Conservation (phyloP, 2,113 vertebrate species). For the Gyps fulvus region DNA sequence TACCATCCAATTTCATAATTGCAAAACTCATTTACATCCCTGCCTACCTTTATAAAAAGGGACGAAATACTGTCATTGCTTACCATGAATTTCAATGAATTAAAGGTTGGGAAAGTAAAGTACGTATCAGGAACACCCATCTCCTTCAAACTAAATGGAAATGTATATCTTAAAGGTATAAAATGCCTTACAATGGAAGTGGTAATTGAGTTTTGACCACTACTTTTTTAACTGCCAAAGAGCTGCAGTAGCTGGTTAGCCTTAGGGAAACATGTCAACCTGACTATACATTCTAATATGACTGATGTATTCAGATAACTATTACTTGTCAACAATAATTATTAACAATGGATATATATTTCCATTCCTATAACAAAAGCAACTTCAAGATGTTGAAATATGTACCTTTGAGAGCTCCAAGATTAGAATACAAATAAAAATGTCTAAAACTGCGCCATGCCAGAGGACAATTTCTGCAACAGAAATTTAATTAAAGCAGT, state of each 20-base stretch:
- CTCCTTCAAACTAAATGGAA: constrained; percentile 54
- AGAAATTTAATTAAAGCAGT: constrained; percentile 60
- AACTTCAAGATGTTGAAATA: constrained; percentile 72
- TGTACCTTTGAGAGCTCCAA: constrained; percentile 67
- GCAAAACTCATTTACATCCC: constrained; percentile 70
- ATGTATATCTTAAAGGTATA: constrained; percentile 43
- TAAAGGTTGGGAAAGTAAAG: constrained; percentile 38
- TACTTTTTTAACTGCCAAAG: constrained; percentile 49
- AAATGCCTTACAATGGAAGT: constrained; percentile 57
- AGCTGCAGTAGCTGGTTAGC: constrained; percentile 51
- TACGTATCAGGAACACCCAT: constrained; percentile 7
- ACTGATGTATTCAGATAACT: constrained; percentile 71
- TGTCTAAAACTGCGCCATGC: constrained; percentile 68
- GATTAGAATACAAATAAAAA: constrained; percentile 71
- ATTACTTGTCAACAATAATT: constrained; percentile 76
- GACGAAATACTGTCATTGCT: constrained; percentile 25
- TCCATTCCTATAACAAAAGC: constrained; percentile 77
- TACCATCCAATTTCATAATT: constrained; percentile 52
- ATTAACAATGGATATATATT: constrained; percentile 78
- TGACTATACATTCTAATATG: constrained; percentile 71
- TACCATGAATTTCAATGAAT: constrained; percentile 28
- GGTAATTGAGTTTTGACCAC: constrained; percentile 59
- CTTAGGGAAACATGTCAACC: constrained; percentile 65
- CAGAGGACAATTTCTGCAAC: constrained; percentile 65
- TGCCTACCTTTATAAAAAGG: constrained; percentile 54